Base-by-base conservation (phyloP, 1,140 invertebrate species). In the Drosophila fuyamai region DNA sequence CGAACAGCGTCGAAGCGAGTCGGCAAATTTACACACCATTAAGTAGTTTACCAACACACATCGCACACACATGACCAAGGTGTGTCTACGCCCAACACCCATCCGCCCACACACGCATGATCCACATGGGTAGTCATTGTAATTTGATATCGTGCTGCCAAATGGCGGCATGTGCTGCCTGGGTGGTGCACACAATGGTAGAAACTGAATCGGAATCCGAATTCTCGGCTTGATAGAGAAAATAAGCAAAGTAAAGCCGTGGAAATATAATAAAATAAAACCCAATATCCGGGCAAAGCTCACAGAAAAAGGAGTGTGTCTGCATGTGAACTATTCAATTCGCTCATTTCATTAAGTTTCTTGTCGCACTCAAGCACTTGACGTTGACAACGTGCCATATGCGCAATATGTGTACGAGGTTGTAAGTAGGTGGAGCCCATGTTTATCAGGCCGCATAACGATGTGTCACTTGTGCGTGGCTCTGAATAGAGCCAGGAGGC, bases 11-110 rank as follows among this genome's bases (percentile, higher is more conserved):
- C 62, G 73, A 75, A 81, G 74, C 76, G 83, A 80, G 81, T 78
- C 75, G 70, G 85, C 81, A 89, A 89, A 91, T 91, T 91, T 91
- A 91, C 88, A 91, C 88, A 83, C 83, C 88, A 91, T 91, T 91
- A 91, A 91, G 88, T 91, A 84, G 83, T 91, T 91, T 84, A 76
- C 80, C 88, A 82, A 81, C 79, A 85, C 35, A 53, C 36, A 79
- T 59, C 9, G 53, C 36, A 53, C 14, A 48, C 40, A 40, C n/a
- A 47, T 8, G 18, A 4, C 23, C 5, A 46, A 50, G 43, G 58
- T 41, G 75, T 18, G 32, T 57, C 53, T 12, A 58, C 43, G 47
- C 58, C 41, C 40, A 58, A 47, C 36, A 46, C 59, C 29, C 60
- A 56, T 13, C 43, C 56, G 29, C n/a, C 8, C 35, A 23, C 36